phyloP scores from a whole-genome alignment of 2,113 vertebrate genomes.

The Manacus vitellinus region DNA sequence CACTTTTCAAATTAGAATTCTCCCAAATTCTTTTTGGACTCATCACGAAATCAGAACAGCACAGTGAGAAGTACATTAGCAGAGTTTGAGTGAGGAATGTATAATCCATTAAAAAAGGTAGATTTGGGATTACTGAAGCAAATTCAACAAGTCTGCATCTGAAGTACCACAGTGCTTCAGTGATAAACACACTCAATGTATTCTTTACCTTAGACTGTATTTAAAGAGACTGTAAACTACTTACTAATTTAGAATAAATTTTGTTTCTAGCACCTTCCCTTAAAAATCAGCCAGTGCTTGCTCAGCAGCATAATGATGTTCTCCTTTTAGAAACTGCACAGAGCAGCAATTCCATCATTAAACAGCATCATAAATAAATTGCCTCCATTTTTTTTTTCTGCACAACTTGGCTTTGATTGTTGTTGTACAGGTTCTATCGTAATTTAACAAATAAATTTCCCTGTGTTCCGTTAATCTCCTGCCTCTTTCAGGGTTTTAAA shows the following conservation, averaged over 20 bases:
- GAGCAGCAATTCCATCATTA: conserved; percentile 17
- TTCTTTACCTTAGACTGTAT: neutral
- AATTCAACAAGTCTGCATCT: neutral
- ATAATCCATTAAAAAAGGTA: neutral
- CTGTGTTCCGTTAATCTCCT: neutral
- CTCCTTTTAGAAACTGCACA: conserved; percentile 7
- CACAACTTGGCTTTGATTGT: neutral
- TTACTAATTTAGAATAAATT: neutral
- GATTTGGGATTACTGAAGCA: neutral
- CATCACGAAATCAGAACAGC: neutral
- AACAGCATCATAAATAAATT: conserved; percentile 32
- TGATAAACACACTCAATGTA: neutral
- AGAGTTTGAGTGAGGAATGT: neutral
- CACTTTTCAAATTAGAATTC: neutral
- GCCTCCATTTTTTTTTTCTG: neutral
- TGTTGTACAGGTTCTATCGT: neutral
- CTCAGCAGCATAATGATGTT: neutral
- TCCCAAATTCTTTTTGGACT: neutral
- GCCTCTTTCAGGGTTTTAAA: neutral
- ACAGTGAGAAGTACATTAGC: neutral
- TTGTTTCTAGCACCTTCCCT: conserved; percentile 7
- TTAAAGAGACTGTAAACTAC: neutral
- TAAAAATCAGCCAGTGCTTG: neutral
- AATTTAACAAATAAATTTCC: neutral
- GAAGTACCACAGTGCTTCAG: neutral